These are phyloP conservation scores for Meriones psammophilus DNA, from an alignment of 2,797 vertebrate genomes.

Conservation along the genomic window DNA sequence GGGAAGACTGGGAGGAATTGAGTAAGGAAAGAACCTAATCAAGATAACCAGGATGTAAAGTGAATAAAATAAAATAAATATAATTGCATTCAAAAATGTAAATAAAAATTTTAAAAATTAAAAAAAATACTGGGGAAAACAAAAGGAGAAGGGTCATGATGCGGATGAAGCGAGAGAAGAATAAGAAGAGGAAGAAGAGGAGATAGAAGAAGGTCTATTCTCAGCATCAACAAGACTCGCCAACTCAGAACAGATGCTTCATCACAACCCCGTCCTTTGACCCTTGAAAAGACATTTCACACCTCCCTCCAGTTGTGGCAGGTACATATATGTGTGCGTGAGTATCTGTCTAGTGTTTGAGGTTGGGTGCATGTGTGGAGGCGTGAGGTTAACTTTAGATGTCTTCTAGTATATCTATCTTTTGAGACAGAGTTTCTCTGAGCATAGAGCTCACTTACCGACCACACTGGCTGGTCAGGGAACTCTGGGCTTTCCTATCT, in stretches of 20 bases:
- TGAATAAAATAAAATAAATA: too few species aligned
- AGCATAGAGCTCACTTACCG: neutral
- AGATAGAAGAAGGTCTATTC: neutral
- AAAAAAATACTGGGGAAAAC: neutral
- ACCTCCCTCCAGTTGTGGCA: neutral
- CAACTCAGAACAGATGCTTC: neutral
- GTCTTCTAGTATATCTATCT: too few species aligned
- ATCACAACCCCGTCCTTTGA: neutral
- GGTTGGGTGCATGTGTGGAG: neutral
- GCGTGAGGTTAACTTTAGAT: neutral
- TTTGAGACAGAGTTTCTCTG: neutral
- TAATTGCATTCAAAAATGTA: neutral
- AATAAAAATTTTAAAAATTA: neutral
- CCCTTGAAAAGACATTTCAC: neutral
- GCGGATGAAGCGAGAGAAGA: too few species aligned
- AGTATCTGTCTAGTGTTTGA: neutral
- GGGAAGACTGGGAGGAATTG: neutral
- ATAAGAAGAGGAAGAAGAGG: accelerated
- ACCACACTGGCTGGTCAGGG: neutral
- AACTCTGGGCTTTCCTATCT: neutral
- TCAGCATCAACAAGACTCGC: neutral
- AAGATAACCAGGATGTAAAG: too few species aligned
- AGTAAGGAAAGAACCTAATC: neutral
- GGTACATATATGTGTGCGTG: neutral
- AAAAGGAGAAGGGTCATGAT: neutral